These are phyloP conservation scores for Ciconia stormi DNA, from an alignment of 2,113 vertebrate species.

Conservation along the genomic window DNA sequence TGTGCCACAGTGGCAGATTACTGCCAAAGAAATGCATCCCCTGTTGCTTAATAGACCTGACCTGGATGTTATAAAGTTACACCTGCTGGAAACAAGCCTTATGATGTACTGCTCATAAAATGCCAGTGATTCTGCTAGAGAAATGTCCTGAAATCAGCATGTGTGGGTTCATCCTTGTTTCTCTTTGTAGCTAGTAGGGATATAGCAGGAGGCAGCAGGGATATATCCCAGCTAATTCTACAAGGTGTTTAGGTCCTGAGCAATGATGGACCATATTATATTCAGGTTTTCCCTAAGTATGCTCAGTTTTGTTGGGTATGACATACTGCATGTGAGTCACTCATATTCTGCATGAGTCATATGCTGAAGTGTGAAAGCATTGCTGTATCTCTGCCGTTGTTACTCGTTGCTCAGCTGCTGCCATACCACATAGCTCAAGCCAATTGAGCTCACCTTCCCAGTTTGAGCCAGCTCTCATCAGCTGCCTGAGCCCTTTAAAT, in stretches of 20 bases:
- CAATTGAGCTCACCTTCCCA: constrained; percentile 50
- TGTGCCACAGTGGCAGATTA: constrained; percentile 46
- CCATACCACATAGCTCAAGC: constrained; percentile 30
- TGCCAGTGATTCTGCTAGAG: neutral
- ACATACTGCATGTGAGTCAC: constrained; percentile 56
- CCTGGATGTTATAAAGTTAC: constrained; percentile 54
- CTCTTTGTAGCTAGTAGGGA: neutral
- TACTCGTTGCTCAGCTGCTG: constrained; percentile 62
- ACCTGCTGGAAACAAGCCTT: constrained; percentile 55
- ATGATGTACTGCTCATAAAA: constrained; percentile 51
- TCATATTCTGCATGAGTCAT: constrained; percentile 59
- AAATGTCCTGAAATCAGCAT: constrained; percentile 42
- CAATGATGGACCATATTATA: neutral
- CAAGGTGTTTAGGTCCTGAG: neutral
- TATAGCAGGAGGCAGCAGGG: neutral
- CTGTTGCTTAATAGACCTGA: constrained; percentile 60
- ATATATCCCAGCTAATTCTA: neutral
- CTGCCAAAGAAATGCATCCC: constrained; percentile 61
- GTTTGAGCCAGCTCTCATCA: constrained; percentile 3
- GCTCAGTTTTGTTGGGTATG: constrained; percentile 44
- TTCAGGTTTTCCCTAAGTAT: neutral
- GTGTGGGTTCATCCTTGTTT: neutral
- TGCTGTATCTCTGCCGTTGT: constrained; percentile 43
- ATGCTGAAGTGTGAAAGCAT: constrained; percentile 65
- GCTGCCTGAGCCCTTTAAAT: neutral